Evolutionary conservation across 2,113 vertebrate genomes (phyloP).

Genomic region (Cathartes aura): DNA sequence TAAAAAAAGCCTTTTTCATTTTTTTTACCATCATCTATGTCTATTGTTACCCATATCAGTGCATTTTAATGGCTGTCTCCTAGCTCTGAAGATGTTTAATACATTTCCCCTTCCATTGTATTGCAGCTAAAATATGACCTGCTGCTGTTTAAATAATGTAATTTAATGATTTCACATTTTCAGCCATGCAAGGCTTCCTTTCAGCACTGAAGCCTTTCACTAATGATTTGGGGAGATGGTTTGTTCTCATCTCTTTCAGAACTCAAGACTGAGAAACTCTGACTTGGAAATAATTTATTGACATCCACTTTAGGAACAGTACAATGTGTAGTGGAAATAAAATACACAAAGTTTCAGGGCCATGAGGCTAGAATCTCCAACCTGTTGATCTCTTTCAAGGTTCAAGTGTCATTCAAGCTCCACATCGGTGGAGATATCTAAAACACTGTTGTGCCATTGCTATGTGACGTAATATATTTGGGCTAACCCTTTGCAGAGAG

Average conservation of each 20-base stretch:
- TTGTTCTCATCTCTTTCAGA: slow-evolving; percentile 25
- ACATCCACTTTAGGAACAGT: not conserved
- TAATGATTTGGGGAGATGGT: slow-evolving; percentile 39
- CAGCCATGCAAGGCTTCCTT: not conserved
- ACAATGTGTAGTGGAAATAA: not conserved
- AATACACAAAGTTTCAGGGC: not conserved
- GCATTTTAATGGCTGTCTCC: slow-evolving; percentile 13
- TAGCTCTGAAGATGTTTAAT: slow-evolving; percentile 15
- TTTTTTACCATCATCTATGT: not conserved
- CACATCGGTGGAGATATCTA: fast-evolving
- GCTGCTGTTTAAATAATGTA: slow-evolving; percentile 20
- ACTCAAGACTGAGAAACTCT: not conserved
- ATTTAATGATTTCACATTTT: slow-evolving; percentile 59
- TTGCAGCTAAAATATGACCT: slow-evolving; percentile 38
- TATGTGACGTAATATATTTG: not conserved
- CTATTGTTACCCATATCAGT: not conserved
- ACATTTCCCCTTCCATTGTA: not conserved
- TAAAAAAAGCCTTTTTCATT: not conserved
- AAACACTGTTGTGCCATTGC: not conserved
- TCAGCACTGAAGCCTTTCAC: slow-evolving; percentile 10
- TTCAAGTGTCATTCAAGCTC: not conserved
- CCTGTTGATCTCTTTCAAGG: not conserved
- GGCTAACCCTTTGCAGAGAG: not conserved
- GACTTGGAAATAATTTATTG: slow-evolving; percentile 43
- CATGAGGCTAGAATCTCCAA: not conserved